Evolutionary conservation across 30 jellyfish, hydroid and myxozoan genomes (phyloP), one percentile per base, ranked within the genome.

Genomic region (Morbakka virulenta): DNA sequence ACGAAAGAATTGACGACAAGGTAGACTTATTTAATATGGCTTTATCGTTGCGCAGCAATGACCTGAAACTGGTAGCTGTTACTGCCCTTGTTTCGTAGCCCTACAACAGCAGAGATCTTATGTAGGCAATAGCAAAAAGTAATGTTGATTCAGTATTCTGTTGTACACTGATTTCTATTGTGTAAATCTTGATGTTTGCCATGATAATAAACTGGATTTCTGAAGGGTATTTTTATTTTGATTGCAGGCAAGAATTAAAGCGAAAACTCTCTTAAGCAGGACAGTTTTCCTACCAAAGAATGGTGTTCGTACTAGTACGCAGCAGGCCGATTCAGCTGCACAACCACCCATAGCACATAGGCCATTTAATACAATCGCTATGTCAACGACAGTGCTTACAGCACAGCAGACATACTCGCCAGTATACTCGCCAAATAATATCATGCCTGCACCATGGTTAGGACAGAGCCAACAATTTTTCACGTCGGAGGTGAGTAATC

Each of bases 171-270:
- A n/a, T n/a, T n/a, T n/a, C n/a, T n/a, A n/a, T n/a, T n/a, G n/a
- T n/a, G n/a, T n/a, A n/a, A n/a, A n/a, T n/a, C n/a, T n/a, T n/a
- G n/a, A n/a, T n/a, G n/a, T n/a, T n/a, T n/a, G n/a, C n/a, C n/a
- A n/a, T n/a, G n/a, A n/a, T n/a, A n/a, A n/a, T n/a, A n/a, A n/a
- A n/a, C n/a, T n/a, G n/a, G n/a, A n/a, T n/a, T n/a, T n/a, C n/a
- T n/a, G n/a, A n/a, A n/a, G n/a, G n/a, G n/a, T n/a, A n/a, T n/a
- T n/a, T 62, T 36, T 71, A 25, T 3, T 71, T 32, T 27, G 28
- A 17, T 68, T 68, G 22, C 83, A 71, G 83, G 98, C 98, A 28
- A 80, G 98, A 69, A 92, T 92, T 20, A 92, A 92, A 32, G 98
- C 98, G 21, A 92, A 92, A 52, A 79, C 96, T 11, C 82, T 92